Base-by-base conservation (phyloP, 2,888 invertebrate species). In the Ophion costatus region DNA sequence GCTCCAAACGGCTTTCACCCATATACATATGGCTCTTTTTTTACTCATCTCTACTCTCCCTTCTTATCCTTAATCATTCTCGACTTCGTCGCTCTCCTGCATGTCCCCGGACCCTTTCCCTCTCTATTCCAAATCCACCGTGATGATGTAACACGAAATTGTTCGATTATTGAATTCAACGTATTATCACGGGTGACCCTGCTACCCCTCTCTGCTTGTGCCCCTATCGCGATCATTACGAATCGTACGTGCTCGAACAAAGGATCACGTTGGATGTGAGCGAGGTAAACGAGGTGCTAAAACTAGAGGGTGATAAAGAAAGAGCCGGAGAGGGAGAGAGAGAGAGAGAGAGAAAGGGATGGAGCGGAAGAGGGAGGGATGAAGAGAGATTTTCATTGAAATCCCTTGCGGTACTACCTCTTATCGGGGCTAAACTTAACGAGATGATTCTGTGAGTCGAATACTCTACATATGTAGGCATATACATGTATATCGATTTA, bases 101-200 rank as follows among this genome's bases (percentile, higher is more conserved):
- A 67, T 42, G 17, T 42, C 64, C 64, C 7, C 10, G 6, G 57
- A 5, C 51, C 51, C 51, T 51, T 56, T 29, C 38, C 33, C 11
- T 74, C 20, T 1, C 14, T 59, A 17, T 17, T 51, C 66, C 24
- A 29, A 63, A 57, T 29, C 38, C 61, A 24, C 45, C 45, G 22
- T 51, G 45, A 77, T 63, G 63, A 61, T 61, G 76, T 63, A 63
- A 69, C 69, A 63, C 56, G 76, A 80, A 82, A 77, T 80, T 59
- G 76, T 77, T 80, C 82, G 85, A 85, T 85, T 85, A 85, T 85
- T 85, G 85, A 85, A 85, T 85, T 74, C 77, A 69, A 76, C 69
- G 76, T 77, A 74, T 82, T 82, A 77, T 85, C 82, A 64, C 73
- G 38, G 22, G 5, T n/a, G 17, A 56, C 51, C 64, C n/a, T 38